phyloP scores from a whole-genome alignment of 2,797 vertebrate genomes.

The Hoplostethus mediterraneus region DNA sequence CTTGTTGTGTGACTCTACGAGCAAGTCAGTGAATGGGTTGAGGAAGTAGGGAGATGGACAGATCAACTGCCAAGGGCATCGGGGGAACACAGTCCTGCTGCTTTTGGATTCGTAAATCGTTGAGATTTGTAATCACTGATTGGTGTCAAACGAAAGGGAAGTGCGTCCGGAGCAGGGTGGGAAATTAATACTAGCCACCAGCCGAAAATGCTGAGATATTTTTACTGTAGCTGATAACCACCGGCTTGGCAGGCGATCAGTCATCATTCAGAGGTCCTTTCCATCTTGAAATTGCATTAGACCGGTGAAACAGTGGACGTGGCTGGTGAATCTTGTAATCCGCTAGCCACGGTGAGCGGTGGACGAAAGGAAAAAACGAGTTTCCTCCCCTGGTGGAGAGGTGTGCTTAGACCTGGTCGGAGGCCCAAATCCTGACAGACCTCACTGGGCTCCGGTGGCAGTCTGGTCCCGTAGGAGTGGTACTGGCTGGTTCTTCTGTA shows the following conservation, averaged over 20 bases:
- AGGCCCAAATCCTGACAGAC: conserved; percentile 39
- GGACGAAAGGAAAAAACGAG: neutral
- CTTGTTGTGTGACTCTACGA: conserved; percentile 11
- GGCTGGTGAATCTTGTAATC: neutral
- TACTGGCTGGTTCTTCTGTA: conserved; percentile 53
- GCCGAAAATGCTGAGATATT: conserved; percentile 6
- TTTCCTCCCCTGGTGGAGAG: conserved; percentile 43
- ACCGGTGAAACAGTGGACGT: neutral
- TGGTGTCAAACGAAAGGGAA: neutral
- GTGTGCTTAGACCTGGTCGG: conserved; percentile 61
- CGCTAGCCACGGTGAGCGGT: neutral
- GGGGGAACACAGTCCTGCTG: conserved; percentile 77
- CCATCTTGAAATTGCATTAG: neutral
- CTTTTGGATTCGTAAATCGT: conserved; percentile 36
- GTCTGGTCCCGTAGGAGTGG: conserved; percentile 50
- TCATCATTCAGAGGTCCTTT: neutral
- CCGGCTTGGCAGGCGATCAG: conserved; percentile 61
- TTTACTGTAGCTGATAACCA: conserved; percentile 32
- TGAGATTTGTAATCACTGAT: neutral
- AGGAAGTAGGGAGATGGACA: conserved; percentile 44
- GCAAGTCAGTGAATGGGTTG: conserved; percentile 25
- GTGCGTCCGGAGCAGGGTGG: conserved; percentile 2
- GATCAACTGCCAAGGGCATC: conserved; percentile 62
- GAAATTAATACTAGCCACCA: conserved; percentile 13
- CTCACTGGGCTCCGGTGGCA: conserved; percentile 27